A percentile compares a stretch with the other conserved stretches of the same genome.
Evolutionary conservation across 2,113 vertebrate species (phyloP).

Genomic region (Tringa solitaria): DNA sequence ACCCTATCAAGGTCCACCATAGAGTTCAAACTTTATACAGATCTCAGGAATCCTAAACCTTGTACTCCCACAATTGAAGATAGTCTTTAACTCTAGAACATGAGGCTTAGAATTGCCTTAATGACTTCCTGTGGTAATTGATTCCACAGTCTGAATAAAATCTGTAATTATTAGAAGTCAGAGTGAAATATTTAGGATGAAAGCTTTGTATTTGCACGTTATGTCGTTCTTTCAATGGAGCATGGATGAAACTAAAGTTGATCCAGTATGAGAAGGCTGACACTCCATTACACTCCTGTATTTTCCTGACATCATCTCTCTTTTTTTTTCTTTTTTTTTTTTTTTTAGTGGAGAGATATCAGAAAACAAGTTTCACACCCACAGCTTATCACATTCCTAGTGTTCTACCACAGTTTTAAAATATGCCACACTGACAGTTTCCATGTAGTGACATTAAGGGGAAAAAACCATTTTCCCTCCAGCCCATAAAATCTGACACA

Average conservation of each 20-base stretch:
- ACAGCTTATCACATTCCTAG: neutral
- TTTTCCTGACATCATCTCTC: neutral
- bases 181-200: neutral
- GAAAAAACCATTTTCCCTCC: neutral
- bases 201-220: neutral
- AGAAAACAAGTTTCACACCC: slow-evolving; percentile 16
- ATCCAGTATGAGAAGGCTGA: neutral
- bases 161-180: neutral
- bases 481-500: neutral
- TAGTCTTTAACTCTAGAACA: neutral
- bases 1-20: neutral
- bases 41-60: neutral
- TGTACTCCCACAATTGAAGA: rapidly evolving
- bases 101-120: neutral
- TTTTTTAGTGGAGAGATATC: neutral
- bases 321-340: neutral
- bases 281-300: neutral
- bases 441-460: neutral
- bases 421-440: neutral
- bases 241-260: neutral
- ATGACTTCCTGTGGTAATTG: neutral
- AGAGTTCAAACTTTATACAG: neutral
- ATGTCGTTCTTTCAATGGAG: neutral
- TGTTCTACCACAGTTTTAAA: neutral
- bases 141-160: neutral